Evolutionary conservation across 2,113 vertebrate species (phyloP), one percentile per base, ranked within the genome.

Genomic region (Platanista minor): DNA sequence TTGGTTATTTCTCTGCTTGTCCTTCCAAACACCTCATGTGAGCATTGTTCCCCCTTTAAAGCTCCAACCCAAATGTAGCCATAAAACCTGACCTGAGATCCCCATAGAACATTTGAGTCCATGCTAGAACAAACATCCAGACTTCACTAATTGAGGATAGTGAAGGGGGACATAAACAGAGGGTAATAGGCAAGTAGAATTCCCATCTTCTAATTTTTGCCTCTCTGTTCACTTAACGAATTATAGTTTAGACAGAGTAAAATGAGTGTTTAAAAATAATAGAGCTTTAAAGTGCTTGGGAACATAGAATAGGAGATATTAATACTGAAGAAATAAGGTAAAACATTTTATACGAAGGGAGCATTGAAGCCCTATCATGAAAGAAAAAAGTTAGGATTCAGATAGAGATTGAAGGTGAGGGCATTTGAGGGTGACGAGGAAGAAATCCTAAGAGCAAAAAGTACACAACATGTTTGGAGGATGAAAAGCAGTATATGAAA

Each of bases 191-290:
- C 72, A 92, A 83, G 69, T 62, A 29, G 93, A 90, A 49, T 93
- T 88, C 72, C 20, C 0, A n/a, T 62, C 43, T 75, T 72, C 46
- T 90, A 59, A 85, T n/a, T 78, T 46, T 29, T 31, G 17, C 43
- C 21, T 43, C 3, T 36, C 15, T 88, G 41, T 69, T 95, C n/a
- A 84, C 62, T 84, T 39, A 86, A 49, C 7, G 33, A 81, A 87
- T 39, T 91, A 36, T 52, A 59, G 31, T 78, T 31, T 66, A 94
- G 43, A 39, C 61, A n/a, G 31, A 83, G 14, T 93, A 57, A 91
- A 96, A 31, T 81, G 81, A 71, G 10, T 80, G 3, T 90, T 93
- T 81, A 39, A 88, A 93, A 87, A 69, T 90, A 90, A 72, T 80
- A 71, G 52, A 69, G 31, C 57, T 95, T 94, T 81, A 87, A 80